Evolutionary conservation across 2,888 invertebrate genomes (phyloP).

Genomic region (Tetropium fuscum): DNA sequence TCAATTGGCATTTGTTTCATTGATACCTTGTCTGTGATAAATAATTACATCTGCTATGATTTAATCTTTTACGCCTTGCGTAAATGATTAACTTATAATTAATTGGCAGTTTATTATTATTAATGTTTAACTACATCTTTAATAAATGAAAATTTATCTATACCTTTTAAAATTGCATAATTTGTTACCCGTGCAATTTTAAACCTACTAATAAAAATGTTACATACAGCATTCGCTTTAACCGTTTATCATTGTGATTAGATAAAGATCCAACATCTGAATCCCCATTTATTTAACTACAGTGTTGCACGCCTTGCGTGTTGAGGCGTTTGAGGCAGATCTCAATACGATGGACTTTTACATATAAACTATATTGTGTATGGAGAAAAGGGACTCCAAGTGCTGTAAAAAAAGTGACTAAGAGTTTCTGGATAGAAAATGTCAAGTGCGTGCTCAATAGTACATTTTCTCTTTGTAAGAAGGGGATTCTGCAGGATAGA

Average conservation of each 20-base stretch:
- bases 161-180: constrained; percentile 35
- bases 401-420: constrained; percentile 34
- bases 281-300: constrained; percentile 38
- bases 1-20: not conserved
- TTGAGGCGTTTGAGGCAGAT: constrained; percentile 26
- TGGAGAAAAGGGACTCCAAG: constrained; percentile 42
- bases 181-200: constrained; percentile 48
- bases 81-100: not conserved
- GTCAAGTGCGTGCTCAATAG: constrained; percentile 1
- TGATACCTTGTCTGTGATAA: constrained; percentile 33
- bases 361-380: constrained; percentile 17
- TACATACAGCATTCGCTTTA: not conserved
- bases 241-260: constrained; percentile 11
- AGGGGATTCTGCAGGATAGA: constrained; percentile 11
- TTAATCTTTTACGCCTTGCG: not conserved
- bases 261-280: constrained; percentile 30
- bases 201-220: constrained; percentile 30
- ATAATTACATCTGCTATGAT: constrained; percentile 12
- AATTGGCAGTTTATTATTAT: not conserved
- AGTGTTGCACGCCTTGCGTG: constrained; percentile 10
- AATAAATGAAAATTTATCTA: not conserved
- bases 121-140: not conserved
- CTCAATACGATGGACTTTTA: constrained; percentile 20
- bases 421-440: constrained; percentile 32
- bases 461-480: constrained; percentile 5